Conservation (phyloP, 2,113 vertebrate genomes). For the Hippocampus zosterae region DNA sequence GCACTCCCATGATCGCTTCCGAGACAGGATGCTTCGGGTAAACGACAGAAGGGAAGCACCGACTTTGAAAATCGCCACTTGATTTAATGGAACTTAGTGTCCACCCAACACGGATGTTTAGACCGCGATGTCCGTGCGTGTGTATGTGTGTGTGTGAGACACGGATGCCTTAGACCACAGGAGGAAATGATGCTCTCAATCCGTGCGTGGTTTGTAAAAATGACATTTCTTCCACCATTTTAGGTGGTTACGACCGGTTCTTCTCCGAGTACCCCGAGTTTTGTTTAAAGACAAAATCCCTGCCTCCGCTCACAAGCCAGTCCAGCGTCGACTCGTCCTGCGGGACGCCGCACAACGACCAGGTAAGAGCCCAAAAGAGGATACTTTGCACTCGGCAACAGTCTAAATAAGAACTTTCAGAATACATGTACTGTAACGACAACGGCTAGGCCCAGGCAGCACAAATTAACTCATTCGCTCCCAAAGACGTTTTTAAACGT, state of each 20-base stretch:
- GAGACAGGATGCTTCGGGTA: neutral
- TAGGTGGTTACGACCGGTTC: conserved; percentile 92
- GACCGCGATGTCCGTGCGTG: conserved; percentile 27
- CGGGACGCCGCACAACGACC: conserved; percentile 89
- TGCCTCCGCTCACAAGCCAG: conserved; percentile 75
- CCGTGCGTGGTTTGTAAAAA: conserved; percentile 11
- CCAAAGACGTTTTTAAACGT: too few relatives aligned
- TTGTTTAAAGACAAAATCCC: conserved; percentile 75
- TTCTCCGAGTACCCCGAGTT: conserved; percentile 84
- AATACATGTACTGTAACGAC: neutral
- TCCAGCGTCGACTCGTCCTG: conserved; percentile 82
- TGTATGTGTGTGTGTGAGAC: conserved; percentile 18
- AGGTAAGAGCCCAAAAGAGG: conserved; percentile 69
- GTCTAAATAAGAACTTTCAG: neutral
- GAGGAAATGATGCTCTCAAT: conserved; percentile 11
- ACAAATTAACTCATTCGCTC: too few relatives aligned
- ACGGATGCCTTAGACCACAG: conserved; percentile 35
- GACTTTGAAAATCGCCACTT: conserved; percentile 13
- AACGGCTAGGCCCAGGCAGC: too few relatives aligned
- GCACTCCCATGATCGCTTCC: conserved; percentile 31
- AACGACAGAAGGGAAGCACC: conserved; percentile 5
- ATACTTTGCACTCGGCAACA: neutral
- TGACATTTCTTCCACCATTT: conserved; percentile 19
- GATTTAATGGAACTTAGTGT: neutral
- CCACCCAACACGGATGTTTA: conserved; percentile 27